Percentiles rank a stretch among this genome's conserved stretches.
phyloP scores from a whole-genome alignment of 2,113 vertebrate species.

The human region DNA sequence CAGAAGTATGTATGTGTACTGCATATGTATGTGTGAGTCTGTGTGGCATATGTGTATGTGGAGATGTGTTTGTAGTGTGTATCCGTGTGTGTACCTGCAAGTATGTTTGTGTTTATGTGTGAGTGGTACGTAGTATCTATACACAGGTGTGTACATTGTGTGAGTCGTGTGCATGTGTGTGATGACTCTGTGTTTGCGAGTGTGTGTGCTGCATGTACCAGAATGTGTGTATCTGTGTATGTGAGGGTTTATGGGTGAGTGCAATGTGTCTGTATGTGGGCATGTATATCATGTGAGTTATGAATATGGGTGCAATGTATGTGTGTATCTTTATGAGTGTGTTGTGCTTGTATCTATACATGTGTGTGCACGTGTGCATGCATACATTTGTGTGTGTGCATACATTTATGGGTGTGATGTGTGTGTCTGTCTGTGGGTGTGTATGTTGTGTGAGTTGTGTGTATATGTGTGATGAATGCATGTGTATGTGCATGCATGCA shows the following conservation, averaged over 20 bases:
- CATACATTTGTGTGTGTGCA: too few species aligned
- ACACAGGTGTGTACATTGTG: too few species aligned
- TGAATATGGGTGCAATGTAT: background rate
- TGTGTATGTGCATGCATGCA: background rate
- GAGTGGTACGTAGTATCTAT: too few species aligned
- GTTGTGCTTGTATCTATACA: background rate
- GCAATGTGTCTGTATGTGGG: background rate
- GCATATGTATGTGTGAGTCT: accelerated
- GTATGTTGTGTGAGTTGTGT: background rate
- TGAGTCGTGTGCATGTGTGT: too few species aligned
- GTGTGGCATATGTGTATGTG: background rate
- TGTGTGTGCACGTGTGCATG: background rate
- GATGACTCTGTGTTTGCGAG: too few species aligned
- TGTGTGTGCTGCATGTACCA: too few species aligned
- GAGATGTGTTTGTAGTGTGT: background rate
- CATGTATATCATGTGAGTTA: accelerated
- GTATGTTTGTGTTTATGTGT: too few species aligned
- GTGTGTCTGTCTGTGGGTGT: background rate
- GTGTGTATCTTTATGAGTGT: background rate
- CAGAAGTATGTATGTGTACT: background rate
- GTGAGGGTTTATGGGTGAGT: background rate
- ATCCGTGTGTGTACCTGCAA: too few species aligned
- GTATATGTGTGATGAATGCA: background rate
- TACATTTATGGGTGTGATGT: background rate
- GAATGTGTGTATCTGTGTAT: background rate